A percentile compares a stretch with the other conserved stretches of the same genome.
Evolutionary conservation across 92 coral and sea anemone species (phyloP).

Genomic region (Umimayanthus kanabou): DNA sequence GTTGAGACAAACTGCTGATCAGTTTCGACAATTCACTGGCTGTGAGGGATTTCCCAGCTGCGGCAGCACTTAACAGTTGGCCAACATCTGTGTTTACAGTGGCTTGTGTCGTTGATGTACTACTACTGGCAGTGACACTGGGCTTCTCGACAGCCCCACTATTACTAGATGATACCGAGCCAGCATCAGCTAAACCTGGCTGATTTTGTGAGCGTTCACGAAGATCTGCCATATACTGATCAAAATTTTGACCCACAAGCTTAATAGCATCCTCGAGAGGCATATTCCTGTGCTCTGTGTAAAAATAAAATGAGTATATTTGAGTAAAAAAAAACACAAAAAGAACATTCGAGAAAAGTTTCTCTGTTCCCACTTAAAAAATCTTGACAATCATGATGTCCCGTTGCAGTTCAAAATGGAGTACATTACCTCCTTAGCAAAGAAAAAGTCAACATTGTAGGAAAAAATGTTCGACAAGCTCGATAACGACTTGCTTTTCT

Average conservation of each 20-base stretch:
- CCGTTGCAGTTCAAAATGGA: not conserved
- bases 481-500: no score
- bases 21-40: constrained; percentile 83
- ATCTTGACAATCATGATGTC: constrained; percentile 14
- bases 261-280: constrained; percentile 99
- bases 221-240: constrained; percentile 98
- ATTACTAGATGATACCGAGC: constrained; percentile 47
- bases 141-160: constrained; percentile 59
- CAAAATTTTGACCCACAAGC: constrained; percentile 98
- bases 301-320: constrained; percentile 81
- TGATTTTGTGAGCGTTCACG: constrained; percentile 73
- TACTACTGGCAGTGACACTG: constrained; percentile 36
- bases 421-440: not conserved
- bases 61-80: constrained; percentile 80
- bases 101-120: constrained; percentile 22
- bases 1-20: constrained; percentile 86
- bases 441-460: not conserved
- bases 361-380: not conserved
- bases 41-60: constrained; percentile 82
- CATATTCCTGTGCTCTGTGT: constrained; percentile 99
- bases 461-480: no score
- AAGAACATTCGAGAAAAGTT: constrained; percentile 20
- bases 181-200: constrained; percentile 47
- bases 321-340: constrained; percentile 15
- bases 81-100: constrained; percentile 40